Base-by-base conservation (phyloP, 2,888 invertebrate species). In the Cephus rjabovi region DNA sequence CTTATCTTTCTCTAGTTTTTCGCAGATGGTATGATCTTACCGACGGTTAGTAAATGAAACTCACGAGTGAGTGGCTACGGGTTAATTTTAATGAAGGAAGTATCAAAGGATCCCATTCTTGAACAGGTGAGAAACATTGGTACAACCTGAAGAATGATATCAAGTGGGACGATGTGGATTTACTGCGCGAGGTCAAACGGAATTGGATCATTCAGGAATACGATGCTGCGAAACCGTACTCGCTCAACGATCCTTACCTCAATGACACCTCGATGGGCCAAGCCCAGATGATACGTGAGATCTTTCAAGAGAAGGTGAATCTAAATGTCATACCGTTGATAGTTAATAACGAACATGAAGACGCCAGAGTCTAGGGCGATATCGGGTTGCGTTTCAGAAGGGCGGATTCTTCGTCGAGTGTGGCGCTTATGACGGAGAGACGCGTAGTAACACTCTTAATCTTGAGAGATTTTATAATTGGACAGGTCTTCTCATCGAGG, bases 391-490 rank as follows among this genome's bases (percentile, higher is more conserved):
- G 23, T 56, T 85, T 33, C 84, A 93, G 92, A 89, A 77, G 83
- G 89, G 91, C 81, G 93, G 93, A 15, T 93, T 93, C 85, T 94
- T 93, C 85, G 89, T 94, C 56, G 94, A 94, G 85, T 93, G 93
- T 80, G 94, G 94, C 4, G 93, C 93, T 4, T 87, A 93, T 79
- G 93, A 93, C 83, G 94, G 94, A 0, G 93, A 93, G 84, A 92
- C 92, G 3, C 88, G 93, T 34, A 93, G 93, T 40, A 94, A 94
- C 85, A 93, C 93, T 1, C 87, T 93, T 23, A 92, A 91, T 79
- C 89, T 94, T 76, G 93, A 94, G 84, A 87, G 92, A 75, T 87
- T 87, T 70, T 86, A 91, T 11, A 91, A 90, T 69, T 93, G 93
- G 93, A 90, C 87, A 1, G 93, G 93, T 3, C 83, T 93, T 37